phyloP scores from a whole-genome alignment of 2,113 vertebrate genomes.

The Strix aluco region DNA sequence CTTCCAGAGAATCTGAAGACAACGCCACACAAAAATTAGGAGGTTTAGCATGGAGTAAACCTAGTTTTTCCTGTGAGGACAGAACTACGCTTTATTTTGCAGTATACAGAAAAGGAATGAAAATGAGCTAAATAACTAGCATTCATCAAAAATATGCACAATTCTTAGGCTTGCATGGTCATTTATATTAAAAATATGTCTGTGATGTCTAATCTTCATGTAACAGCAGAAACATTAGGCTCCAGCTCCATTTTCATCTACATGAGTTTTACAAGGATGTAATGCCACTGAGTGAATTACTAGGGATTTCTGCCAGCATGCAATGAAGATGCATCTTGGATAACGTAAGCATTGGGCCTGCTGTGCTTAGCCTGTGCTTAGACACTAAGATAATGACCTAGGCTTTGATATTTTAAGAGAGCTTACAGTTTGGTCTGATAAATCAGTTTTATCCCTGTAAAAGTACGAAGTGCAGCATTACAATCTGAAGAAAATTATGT shows the following conservation, averaged over 20 bases:
- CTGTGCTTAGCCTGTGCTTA: not conserved
- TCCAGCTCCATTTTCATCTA: not conserved
- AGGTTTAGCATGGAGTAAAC: not conserved
- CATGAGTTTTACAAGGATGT: not conserved
- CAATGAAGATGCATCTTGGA: not conserved
- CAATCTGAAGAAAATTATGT: constrained; percentile 29
- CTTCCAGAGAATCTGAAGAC: not conserved
- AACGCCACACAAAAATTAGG: not conserved
- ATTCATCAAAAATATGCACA: not conserved
- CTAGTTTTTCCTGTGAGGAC: constrained; percentile 21
- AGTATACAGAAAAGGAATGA: not conserved
- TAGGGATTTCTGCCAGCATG: not conserved
- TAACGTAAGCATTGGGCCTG: not conserved
- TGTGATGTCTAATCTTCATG: not conserved
- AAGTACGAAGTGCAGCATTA: constrained; percentile 11
- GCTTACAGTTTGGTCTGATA: constrained; percentile 19
- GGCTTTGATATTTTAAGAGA: constrained; percentile 19
- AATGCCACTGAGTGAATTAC: not conserved
- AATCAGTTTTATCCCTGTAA: constrained; percentile 33
- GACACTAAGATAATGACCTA: constrained; percentile 9
- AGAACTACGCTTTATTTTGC: not conserved
- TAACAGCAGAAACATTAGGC: not conserved
- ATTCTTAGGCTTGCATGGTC: not conserved
- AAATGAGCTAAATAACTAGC: not conserved
- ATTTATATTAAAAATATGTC: constrained; percentile 27